Base-by-base conservation (phyloP, 2,797 vertebrate genomes). In the Pangasius djambal region DNA sequence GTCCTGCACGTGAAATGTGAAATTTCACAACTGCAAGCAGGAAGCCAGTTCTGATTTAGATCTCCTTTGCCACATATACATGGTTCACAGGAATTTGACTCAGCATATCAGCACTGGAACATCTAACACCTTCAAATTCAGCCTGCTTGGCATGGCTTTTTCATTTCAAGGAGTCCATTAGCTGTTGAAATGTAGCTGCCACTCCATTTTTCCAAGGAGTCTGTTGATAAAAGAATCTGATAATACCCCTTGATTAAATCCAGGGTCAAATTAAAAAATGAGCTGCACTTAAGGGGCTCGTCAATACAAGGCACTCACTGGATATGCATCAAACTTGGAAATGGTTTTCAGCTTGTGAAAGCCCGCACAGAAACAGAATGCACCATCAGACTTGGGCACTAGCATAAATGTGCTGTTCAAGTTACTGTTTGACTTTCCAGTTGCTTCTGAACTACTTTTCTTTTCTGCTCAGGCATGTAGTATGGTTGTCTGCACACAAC, bases 71-170 rank as follows among this genome's bases (percentile, higher is more conserved):
- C 50, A 74, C 8, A 9, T 48, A 44, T 28, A 34, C 52, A 61
- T 59, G 79, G 34, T 61, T 25, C 10, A 82, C 55, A 61, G 34
- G 79, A 82, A 40, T 82, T 61, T 44, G 81, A 63, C 59, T 63
- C 22, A 63, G 25, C 37, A 44, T 34, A 25, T 55, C 77, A 79
- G 52, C 50, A 81, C 9, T 0, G 1, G 9, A 40, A 63, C 20
- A 44, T 48, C 55, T 40, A 25, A 37, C 55, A 6, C 9, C 25
- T 37, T n/a, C 20, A 15, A 61, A 61, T 44, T 63, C 31, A 55
- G 31, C 77, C 28, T 74, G 34, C 37, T 13, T 78, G 28, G 15
- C 74, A 77, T 77, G 44, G 69, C 34, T 70, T 8, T 40, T 72
- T 40, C 8, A 22, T 40, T 72, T 40, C 12, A 28, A 50, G 44